These are phyloP conservation scores for Takifugu flavidus DNA, from an alignment of 2,113 vertebrate species.

Conservation along the genomic window DNA sequence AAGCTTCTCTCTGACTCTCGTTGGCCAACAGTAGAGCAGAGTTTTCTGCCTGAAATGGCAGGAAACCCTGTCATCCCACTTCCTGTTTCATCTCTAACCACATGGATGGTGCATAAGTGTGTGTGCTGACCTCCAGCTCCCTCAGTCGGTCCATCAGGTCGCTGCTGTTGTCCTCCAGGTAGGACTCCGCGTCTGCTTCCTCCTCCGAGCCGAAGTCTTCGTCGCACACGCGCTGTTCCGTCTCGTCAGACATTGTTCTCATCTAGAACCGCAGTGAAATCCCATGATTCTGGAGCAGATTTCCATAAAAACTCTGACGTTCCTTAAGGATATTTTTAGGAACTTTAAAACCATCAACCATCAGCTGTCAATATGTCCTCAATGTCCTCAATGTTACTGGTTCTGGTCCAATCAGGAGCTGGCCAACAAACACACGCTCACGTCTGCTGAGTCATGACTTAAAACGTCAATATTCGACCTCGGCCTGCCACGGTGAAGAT, in stretches of 20 bases:
- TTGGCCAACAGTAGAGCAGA: constrained; percentile 87
- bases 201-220: constrained; percentile 73
- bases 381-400: too few relatives aligned
- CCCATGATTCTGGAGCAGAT: too few relatives aligned
- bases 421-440: too few relatives aligned
- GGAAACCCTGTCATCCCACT: neutral
- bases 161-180: constrained; percentile 75
- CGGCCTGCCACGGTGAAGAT: too few relatives aligned
- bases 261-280: constrained; percentile 43
- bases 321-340: too few relatives aligned
- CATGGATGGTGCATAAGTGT: too few relatives aligned
- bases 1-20: constrained; percentile 92
- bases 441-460: too few relatives aligned
- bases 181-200: constrained; percentile 71
- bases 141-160: constrained; percentile 74
- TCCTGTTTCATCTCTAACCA: neutral
- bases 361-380: too few relatives aligned
- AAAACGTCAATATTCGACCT: too few relatives aligned
- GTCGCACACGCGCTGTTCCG: constrained; percentile 70
- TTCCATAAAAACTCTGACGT: neutral
- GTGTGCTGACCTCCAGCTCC: constrained; percentile 70
- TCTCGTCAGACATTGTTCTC: constrained; percentile 75
- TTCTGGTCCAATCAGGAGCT: too few relatives aligned
- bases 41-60: constrained; percentile 83
- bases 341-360: too few relatives aligned